Base-by-base conservation (phyloP, 2,888 invertebrate species). In the Seladonia tumulorum region DNA sequence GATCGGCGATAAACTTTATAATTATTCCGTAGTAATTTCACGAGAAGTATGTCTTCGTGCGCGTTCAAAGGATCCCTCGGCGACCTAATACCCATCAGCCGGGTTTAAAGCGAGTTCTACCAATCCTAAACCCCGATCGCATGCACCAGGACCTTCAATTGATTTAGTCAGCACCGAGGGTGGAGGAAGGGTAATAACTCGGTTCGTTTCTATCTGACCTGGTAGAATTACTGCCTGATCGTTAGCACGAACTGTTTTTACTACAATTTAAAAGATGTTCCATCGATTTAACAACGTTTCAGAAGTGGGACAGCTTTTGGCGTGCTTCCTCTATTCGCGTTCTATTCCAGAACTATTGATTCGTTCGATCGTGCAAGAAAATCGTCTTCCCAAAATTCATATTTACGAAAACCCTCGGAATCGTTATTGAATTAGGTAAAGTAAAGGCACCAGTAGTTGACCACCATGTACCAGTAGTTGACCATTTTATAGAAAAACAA, bases 141-240 rank as follows among this genome's bases (percentile, higher is more conserved):
- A 39, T 39, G 70, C 66, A 63, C 77, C 16, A 39, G 35, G 76
- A 76, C 42, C 60, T 66, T 76, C 76, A 47, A 66, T 66, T 66
- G 76, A 45, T 66, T 66, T 73, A 73, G 72, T 73, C 45, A 63
- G 76, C 42, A 47, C 45, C 10, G 45, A 35, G 16, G 22, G 22
- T 12, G 60, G 7, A 42, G 60, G 66, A 66, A 63, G 14, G 57
- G 75, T 60, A 75, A 75, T 60, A 75, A 60, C 75, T 57, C 29
- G 18, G 77, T 35, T 73, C 72, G 72, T 22, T 49, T 49, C 49
- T 29, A 49, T 45, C 72, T 73, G 72, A 73, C 72, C 49, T 22
- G 29, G 29, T 49, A 73, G 72, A 73, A 73, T 73, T 49, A 29
- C 47, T 49, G 5, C 29, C 72, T 29, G 72, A 29, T 49, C 72